Conservation (phyloP, 2,113 vertebrate species). For the Heptranchias perlo region DNA sequence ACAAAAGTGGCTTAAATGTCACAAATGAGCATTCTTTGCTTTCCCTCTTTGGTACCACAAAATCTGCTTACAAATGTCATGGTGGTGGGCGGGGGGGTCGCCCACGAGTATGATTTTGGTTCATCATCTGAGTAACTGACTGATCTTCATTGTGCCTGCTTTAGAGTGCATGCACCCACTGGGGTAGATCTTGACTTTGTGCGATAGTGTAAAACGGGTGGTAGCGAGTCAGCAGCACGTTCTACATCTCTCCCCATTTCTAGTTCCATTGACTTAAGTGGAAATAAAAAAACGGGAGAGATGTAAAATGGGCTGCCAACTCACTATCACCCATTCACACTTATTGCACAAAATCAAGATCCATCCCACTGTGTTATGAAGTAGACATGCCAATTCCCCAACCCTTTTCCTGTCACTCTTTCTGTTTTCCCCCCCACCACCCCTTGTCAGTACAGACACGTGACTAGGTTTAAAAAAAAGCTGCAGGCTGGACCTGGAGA, state of each 20-base stretch:
- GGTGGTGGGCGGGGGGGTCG: not conserved
- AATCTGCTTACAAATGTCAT: not conserved
- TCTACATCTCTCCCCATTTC: not conserved
- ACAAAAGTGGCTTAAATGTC: not conserved
- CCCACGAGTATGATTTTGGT: not conserved
- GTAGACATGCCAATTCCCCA: not conserved
- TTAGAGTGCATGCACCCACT: not conserved
- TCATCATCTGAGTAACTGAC: not conserved
- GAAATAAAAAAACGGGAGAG: not conserved
- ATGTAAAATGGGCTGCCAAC: no score
- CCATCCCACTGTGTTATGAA: not conserved
- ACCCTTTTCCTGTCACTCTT: not conserved
- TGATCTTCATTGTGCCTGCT: not conserved
- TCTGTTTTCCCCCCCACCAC: not conserved
- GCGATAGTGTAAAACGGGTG: not conserved
- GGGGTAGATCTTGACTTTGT: not conserved
- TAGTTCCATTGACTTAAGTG: not conserved
- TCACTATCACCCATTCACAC: no score
- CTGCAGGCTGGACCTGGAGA: not conserved
- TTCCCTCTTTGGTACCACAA: not conserved
- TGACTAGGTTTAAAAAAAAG: not conserved
- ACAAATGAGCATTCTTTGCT: not conserved
- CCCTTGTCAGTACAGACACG: not conserved
- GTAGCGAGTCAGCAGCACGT: not conserved
- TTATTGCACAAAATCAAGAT: not conserved